phyloP scores from a whole-genome alignment of 2,888 invertebrate genomes.

The Hirtodrosophila alboralis region DNA sequence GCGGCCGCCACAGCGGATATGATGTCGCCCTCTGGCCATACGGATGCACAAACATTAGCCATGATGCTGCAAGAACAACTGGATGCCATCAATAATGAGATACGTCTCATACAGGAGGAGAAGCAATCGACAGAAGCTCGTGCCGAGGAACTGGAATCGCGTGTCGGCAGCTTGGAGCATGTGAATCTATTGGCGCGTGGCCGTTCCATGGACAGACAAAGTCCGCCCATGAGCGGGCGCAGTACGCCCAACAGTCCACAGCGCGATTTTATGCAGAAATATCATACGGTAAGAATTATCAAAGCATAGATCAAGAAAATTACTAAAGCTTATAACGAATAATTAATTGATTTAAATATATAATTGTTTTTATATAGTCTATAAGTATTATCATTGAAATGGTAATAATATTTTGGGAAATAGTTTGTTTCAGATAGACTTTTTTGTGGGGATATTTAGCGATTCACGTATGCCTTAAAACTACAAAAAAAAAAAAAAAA shows the following conservation, averaged over 20 bases:
- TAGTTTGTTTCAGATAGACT: too few relatives aligned
- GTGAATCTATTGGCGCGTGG: conserved; percentile 92
- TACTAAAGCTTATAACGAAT: too few relatives aligned
- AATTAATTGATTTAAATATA: too few relatives aligned
- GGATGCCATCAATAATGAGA: conserved; percentile 99
- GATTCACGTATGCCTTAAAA: too few relatives aligned
- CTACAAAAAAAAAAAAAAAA: too few relatives aligned
- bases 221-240: conserved; percentile 94
- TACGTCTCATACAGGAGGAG: conserved; percentile 94
- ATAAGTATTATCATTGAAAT: too few relatives aligned
- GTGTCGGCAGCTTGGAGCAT: conserved; percentile 97
- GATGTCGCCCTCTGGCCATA: conserved; percentile 89
- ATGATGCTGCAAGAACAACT: conserved; percentile 99
- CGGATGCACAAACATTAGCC: conserved; percentile 98
- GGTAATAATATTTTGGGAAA: too few relatives aligned
- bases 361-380: too few relatives aligned
- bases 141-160: conserved; percentile 98
- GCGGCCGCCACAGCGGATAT: conserved; percentile 88
- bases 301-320: not conserved
- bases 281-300: conserved; percentile 95
- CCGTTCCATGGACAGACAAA: conserved; percentile 89
- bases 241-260: conserved; percentile 95
- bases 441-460: too few relatives aligned
- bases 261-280: conserved; percentile 94
- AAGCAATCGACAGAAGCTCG: conserved; percentile 98